These are phyloP conservation scores for Pitta sordida DNA, from an alignment of 2,113 vertebrate genomes.

Conservation along the genomic window DNA sequence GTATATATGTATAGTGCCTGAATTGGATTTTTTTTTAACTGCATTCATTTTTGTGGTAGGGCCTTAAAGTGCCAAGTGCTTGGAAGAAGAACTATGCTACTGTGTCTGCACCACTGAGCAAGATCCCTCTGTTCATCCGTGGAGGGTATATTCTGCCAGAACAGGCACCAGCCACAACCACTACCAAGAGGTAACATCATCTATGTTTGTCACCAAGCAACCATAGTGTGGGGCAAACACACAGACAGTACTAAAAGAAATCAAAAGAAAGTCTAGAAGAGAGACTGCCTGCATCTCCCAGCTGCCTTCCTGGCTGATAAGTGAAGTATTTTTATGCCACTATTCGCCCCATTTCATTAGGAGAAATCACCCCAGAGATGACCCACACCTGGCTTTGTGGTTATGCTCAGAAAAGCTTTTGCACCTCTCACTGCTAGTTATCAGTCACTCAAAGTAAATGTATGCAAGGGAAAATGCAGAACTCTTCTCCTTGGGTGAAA, in stretches of 20 bases:
- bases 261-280: neutral
- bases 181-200: neutral
- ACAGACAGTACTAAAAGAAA: neutral
- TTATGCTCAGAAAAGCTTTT: neutral
- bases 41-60: neutral
- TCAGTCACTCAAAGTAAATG: neutral
- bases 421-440: neutral
- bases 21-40: neutral
- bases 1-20: neutral
- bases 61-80: neutral
- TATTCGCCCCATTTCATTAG: neutral
- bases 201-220: neutral
- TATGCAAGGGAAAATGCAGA: neutral
- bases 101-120: slow-evolving; percentile 1
- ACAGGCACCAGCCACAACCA: slow-evolving; percentile 31
- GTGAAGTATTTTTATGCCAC: neutral
- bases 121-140: slow-evolving; percentile 54
- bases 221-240: accelerated
- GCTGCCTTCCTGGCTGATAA: neutral
- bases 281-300: neutral
- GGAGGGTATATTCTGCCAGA: slow-evolving; percentile 50
- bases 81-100: slow-evolving; percentile 14
- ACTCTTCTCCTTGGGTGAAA: neutral
- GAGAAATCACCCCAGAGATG: neutral
- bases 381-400: neutral